phyloP scores from a whole-genome alignment of 2,113 vertebrate species.

The Cairina moschata region DNA sequence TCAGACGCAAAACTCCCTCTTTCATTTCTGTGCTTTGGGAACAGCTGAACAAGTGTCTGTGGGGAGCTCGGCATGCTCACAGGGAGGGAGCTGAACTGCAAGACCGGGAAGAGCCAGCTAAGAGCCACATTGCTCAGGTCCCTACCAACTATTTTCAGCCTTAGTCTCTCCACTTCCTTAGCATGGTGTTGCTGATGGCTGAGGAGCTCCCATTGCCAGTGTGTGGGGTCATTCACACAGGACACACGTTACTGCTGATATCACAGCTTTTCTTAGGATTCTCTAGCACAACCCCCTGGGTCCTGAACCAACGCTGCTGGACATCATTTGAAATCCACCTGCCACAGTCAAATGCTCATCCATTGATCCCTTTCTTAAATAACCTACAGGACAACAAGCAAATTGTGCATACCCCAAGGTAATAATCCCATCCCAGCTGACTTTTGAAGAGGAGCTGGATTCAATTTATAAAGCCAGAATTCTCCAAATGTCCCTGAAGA shows the following conservation, averaged over 20 bases:
- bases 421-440: background rate
- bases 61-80: background rate
- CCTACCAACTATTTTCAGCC: background rate
- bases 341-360: background rate
- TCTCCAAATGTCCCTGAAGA: background rate
- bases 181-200: background rate
- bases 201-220: background rate
- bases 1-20: background rate
- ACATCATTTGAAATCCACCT: background rate
- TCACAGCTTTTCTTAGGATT: too few relatives aligned
- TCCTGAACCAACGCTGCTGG: background rate
- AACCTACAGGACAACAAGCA: background rate
- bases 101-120: background rate
- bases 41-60: background rate
- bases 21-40: background rate
- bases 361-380: background rate
- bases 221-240: too few relatives aligned
- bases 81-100: background rate
- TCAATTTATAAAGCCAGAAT: background rate
- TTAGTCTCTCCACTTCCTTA: background rate
- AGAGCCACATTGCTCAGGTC: background rate
- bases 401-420: accelerated
- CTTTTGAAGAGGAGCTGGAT: background rate
- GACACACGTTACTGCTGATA: background rate
- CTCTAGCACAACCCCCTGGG: background rate